These are phyloP conservation scores for Tachyglossus aculeatus DNA, from an alignment of 2,797 vertebrate genomes.

Conservation along the genomic window DNA sequence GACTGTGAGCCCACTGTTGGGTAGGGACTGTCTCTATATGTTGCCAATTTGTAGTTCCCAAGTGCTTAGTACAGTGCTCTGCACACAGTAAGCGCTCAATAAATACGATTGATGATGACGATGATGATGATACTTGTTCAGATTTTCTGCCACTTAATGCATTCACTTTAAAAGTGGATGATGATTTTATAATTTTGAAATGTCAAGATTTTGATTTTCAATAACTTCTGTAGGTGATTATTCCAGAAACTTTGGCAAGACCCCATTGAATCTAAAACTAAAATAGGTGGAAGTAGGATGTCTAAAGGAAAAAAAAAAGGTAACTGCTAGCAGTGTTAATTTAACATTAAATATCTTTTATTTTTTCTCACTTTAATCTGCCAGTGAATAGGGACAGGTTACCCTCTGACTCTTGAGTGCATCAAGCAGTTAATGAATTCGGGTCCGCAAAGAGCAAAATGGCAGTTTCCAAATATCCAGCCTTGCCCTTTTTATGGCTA, in stretches of 20 bases:
- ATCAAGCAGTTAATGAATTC: not conserved
- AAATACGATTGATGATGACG: too few relatives aligned
- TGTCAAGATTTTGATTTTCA: conserved; percentile 60
- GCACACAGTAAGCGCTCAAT: conserved; percentile 62
- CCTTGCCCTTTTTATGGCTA: not conserved
- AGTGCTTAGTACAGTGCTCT: conserved; percentile 59
- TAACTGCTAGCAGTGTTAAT: not conserved
- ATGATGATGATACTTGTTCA: conserved; percentile 73
- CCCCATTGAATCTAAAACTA: conserved; percentile 41
- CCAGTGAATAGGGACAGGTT: conserved; percentile 21
- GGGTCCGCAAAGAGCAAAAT: not conserved
- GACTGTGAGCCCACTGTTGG: too few relatives aligned
- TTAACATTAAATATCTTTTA: not conserved
- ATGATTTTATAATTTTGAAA: conserved; percentile 62
- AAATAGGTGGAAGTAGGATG: not conserved
- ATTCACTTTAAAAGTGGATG: conserved; percentile 55
- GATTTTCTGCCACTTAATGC: conserved; percentile 59
- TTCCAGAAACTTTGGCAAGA: conserved; percentile 47
- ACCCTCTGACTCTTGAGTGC: conserved; percentile 14
- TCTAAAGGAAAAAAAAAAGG: not conserved
- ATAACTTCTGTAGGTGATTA: conserved; percentile 55
- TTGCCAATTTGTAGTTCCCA: conserved; percentile 64
- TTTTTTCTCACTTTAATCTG: not conserved
- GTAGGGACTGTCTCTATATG: too few relatives aligned
- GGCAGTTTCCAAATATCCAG: not conserved